Percentiles rank a stretch among this genome's conserved stretches.
Conservation (phyloP, 2,113 vertebrate genomes). For the Caretta caretta region DNA sequence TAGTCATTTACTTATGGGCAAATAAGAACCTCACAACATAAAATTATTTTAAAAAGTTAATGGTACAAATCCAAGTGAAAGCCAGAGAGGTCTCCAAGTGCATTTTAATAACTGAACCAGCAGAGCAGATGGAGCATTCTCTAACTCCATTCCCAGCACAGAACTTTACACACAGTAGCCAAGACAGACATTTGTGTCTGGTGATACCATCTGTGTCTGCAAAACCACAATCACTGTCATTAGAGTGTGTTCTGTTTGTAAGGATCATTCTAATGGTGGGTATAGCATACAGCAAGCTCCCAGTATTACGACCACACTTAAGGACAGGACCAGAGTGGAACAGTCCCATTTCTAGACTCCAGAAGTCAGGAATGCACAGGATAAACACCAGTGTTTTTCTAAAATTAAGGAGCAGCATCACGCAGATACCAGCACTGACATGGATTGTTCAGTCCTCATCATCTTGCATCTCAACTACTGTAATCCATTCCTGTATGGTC, state of each 20-base stretch:
- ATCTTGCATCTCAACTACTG: not conserved
- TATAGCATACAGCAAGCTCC: slow-evolving; percentile 46
- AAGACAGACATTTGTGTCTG: slow-evolving; percentile 76
- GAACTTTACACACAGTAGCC: slow-evolving; percentile 68
- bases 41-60: not conserved
- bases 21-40: slow-evolving; percentile 7
- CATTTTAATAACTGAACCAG: slow-evolving; percentile 51
- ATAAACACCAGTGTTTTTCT: not conserved
- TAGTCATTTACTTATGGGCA: not conserved
- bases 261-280: slow-evolving; percentile 61
- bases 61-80: slow-evolving; percentile 24
- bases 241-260: slow-evolving; percentile 68
- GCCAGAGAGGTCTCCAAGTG: slow-evolving; percentile 29
- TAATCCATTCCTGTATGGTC: slow-evolving; percentile 30
- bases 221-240: slow-evolving; percentile 37
- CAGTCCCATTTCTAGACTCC: slow-evolving; percentile 20
- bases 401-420: not conserved
- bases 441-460: not conserved
- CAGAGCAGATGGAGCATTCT: slow-evolving; percentile 68
- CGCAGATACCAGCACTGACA: not conserved
- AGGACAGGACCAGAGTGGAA: not conserved
- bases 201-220: slow-evolving; percentile 73
- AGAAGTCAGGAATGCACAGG: slow-evolving; percentile 8
- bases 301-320: not conserved
- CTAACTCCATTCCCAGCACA: slow-evolving; percentile 70